Conservation (phyloP, 2,113 vertebrate species). For the Burhinus bistriatus region DNA sequence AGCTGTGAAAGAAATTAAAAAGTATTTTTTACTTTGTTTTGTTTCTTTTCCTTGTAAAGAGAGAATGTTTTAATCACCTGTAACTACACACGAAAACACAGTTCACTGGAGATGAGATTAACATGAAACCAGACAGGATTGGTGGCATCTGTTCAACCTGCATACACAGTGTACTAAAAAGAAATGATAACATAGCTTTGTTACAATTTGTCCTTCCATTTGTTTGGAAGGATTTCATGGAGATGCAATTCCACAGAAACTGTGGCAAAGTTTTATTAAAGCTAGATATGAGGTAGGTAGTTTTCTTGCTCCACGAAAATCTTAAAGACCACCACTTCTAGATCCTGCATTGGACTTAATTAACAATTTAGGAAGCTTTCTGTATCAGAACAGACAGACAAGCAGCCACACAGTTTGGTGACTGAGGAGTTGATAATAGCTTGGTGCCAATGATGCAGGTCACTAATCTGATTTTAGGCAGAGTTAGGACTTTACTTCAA, state of each 20-base stretch:
- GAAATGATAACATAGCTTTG: accelerated
- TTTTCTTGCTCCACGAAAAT: neutral
- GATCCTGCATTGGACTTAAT: neutral
- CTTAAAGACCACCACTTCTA: neutral
- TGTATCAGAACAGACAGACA: neutral
- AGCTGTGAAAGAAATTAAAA: neutral
- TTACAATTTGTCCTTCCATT: neutral
- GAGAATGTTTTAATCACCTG: neutral
- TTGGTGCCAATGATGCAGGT: neutral
- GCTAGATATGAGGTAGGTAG: neutral
- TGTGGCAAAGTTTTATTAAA: neutral
- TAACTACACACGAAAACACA: neutral
- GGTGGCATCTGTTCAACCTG: neutral
- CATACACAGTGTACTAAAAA: neutral
- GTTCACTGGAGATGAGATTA: neutral
- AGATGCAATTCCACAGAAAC: neutral
- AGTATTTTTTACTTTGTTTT: neutral
- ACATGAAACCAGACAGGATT: neutral
- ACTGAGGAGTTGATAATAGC: neutral
- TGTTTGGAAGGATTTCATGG: neutral
- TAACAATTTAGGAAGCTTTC: neutral
- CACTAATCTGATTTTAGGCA: neutral
- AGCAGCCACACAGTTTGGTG: neutral
- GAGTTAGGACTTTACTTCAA: neutral
- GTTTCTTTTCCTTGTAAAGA: neutral